Percentiles rank a stretch among this genome's conserved stretches.
Evolutionary conservation across 1,140 invertebrate species (phyloP).

Genomic region (Trichonephila clavata): DNA sequence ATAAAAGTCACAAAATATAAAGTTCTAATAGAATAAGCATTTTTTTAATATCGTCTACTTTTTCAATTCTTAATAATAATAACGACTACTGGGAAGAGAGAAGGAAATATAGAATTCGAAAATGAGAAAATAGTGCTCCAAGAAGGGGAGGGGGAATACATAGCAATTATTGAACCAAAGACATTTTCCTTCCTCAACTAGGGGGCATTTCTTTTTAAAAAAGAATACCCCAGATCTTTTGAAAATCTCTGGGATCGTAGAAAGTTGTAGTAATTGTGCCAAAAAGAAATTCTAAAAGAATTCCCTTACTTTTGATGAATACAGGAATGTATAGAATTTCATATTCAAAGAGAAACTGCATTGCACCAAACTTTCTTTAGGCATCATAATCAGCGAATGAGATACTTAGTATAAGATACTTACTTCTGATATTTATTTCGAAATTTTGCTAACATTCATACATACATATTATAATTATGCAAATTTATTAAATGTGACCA

Average conservation of each 20-base stretch:
- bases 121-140: neutral
- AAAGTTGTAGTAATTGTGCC: slow-evolving; percentile 10
- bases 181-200: slow-evolving; percentile 8
- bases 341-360: neutral
- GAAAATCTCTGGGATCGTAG: neutral
- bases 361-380: neutral
- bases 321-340: neutral
- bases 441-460: too few species aligned
- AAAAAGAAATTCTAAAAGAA: neutral
- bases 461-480: too few species aligned
- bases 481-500: too few species aligned
- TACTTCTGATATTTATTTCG: too few species aligned
- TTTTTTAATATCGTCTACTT: neutral
- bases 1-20: neutral
- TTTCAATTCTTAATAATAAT: slow-evolving; percentile 1
- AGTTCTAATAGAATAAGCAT: slow-evolving; percentile 8
- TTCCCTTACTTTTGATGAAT: neutral
- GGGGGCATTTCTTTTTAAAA: neutral
- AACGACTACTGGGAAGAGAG: neutral
- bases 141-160: neutral
- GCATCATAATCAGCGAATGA: too few species aligned
- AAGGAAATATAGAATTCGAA: neutral
- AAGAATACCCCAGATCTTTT: neutral
- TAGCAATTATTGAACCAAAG: neutral
- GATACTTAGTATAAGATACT: too few species aligned